Evolutionary conservation across 35 echinoderm and acorn worm species (phyloP), one percentile per base, ranked within the genome.

Genomic region (Holothuria glaberrima): DNA sequence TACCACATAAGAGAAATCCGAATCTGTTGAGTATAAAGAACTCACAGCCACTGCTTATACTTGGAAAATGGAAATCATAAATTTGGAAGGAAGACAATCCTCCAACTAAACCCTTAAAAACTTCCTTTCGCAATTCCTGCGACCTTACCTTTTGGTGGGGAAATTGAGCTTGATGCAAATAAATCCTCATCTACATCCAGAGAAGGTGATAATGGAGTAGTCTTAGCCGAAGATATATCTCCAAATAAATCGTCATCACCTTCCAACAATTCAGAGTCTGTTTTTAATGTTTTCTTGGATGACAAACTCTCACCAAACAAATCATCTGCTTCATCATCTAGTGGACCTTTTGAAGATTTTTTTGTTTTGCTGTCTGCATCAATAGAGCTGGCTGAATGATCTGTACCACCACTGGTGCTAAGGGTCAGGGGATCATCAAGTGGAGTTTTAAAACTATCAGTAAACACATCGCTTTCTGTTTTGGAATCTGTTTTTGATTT

Each of bases 241-340:
- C 90, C 86, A 83, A 95, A 95, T 21, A 95, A 59, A 63, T 95
- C 80, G 33, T 88, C 84, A 13, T 88, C 72, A 19, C 80, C 84
- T 24, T 79, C 71, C 45, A 90, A 33, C 0, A 31, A 30, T 33
- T 30, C 0, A 12, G 66, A 57, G 27, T 59, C 50, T 45, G 22
- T 68, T 90, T 79, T 90, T 13, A 35, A 58, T 5, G 25, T 54
- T 13, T 26, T 4, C 27, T 48, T 9, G 80, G 29, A 36, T 58
- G 59, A 61, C 17, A 26, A 54, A 41, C 21, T 31, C 25, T 59
- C 54, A 61, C 46, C 80, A 61, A 84, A 84, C 57, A 84, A 84
- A 32, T 84, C 80, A 32, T 62, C 79, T 29, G 21, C 59, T 16
- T 24, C 80, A 69, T 69, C 31, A 35, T 73, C 69, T 6, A 33